Percentiles rank a stretch among this genome's conserved stretches.
Evolutionary conservation across 2,888 invertebrate genomes (phyloP).

Genomic region (Scaptomyza caliginosa): DNA sequence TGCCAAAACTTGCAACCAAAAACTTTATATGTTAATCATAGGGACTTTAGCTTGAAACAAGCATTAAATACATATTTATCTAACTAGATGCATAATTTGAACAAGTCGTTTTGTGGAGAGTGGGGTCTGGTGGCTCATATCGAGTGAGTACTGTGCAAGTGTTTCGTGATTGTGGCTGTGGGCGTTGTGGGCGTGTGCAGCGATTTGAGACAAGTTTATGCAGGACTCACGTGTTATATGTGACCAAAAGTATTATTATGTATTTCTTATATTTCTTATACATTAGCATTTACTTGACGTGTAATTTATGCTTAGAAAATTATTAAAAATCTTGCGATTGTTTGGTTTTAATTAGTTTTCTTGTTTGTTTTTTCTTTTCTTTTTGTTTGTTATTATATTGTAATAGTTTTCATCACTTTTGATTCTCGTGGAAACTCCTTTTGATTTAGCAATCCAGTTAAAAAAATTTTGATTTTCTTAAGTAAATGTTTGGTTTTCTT

Average conservation of each 20-base stretch:
- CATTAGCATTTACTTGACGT: constrained; percentile 50
- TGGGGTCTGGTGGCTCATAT: constrained; percentile 10
- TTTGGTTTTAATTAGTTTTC: constrained; percentile 23
- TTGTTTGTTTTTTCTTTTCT: constrained; percentile 6
- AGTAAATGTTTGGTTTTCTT: constrained; percentile 19
- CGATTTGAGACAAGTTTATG: constrained; percentile 75
- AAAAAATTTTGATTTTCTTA: constrained; percentile 27
- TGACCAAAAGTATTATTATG: constrained; percentile 66
- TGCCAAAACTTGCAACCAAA: constrained; percentile 41
- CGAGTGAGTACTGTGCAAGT: constrained; percentile 57
- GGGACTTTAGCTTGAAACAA: constrained; percentile 5
- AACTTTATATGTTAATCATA: background rate
- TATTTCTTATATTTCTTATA: constrained; percentile 43
- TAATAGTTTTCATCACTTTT: constrained; percentile 57
- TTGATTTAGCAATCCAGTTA: constrained; percentile 64
- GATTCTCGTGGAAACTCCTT: constrained; percentile 70
- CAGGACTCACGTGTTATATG: constrained; percentile 74
- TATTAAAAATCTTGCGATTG: constrained; percentile 55
- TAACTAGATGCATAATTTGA: constrained; percentile 23
- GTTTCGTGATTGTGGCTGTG: constrained; percentile 63
- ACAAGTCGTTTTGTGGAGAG: constrained; percentile 24
- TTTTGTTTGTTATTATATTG: constrained; percentile 36
- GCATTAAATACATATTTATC: background rate
- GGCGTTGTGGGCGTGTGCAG: constrained; percentile 58
- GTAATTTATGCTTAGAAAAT: constrained; percentile 59